Base-by-base conservation (phyloP, 2,888 invertebrate species). In the Byasa hedistus region DNA sequence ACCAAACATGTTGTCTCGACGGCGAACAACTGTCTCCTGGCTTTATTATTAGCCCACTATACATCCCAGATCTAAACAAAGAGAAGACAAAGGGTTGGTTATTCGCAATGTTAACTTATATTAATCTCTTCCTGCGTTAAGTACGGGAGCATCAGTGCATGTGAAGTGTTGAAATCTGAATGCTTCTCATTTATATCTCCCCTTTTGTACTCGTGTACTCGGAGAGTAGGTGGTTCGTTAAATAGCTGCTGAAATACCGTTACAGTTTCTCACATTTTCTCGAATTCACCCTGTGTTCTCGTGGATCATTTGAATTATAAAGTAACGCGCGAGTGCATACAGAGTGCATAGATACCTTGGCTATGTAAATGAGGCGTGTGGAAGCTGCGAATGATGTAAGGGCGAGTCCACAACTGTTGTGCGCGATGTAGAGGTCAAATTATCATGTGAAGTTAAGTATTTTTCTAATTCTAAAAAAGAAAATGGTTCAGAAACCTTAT, bases 251-350 rank as follows among this genome's bases (percentile, higher is more conserved):
- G 80, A 84, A 85, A 83, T 82, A 81, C 87, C 90, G 90, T 91
- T 90, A 89, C 79, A 84, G 85, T 82, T 89, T 91, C 90, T 85
- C 90, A 91, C 91, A 89, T 87, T 87, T 85, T 82, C 84, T 80
- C 76, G 77, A 82, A 83, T 82, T 79, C 80, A 80, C 78, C 78
- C 76, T 75, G 80, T 77, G 76, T 80, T 81, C 78, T 78, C 77
- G 79, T 75, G 83, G 80, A 85, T 86, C 82, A 90, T 91, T 89
- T 91, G 86, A 91, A 91, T 91, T 89, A 89, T 89, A 89, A 89
- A 90, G 89, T 86, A 84, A 82, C 81, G 83, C 82, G 80, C 77
- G 86, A 88, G 85, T 88, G 91, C 90, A 88, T 82, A 80, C 82
- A 78, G 81, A 84, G 83, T 85, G 88, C 88, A 89, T 85, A 84